Evolutionary conservation across 2,113 vertebrate species (phyloP), one percentile per base, ranked within the genome.

Genomic region (Elephas maximus): DNA sequence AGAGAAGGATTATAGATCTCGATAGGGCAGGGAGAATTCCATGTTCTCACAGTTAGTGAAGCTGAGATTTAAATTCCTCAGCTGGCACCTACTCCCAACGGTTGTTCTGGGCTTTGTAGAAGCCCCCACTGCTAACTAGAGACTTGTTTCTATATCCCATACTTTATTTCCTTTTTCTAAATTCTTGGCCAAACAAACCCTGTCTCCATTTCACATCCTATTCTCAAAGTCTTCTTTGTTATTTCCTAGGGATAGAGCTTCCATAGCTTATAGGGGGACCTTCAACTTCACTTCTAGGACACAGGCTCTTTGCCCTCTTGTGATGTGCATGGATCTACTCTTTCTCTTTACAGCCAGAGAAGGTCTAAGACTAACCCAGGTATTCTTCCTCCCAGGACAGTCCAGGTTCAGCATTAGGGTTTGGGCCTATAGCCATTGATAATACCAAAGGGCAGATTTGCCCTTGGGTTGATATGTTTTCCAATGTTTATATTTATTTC

Each of bases 201-300:
- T 60, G 11, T 65, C 69, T 91, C 44, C 1, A 33, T 62, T 4
- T 80, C 26, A 63, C 0, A 30, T 88, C 0, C 73, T 62, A n/a
- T 90, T 97, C 95, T 88, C 69, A 48, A 94, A 48, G 41, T 77
- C 76, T 17, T 6, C 24, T 71, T 77, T 18, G 30, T 77, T 93
- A 30, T 93, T 96, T 94, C 67, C 18, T 6, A 74, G 5, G 28
- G 51, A 45, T 63, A 14, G 45, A 51, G 0, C 12, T 84, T 93
- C 37, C 2, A 2, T 79, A 23, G 84, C 60, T 89, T 80, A 37
- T 1, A 63, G 28, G 90, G 24, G 21, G 28, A 71, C 0, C 24
- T 1, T 90, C 30, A 65, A 14, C 12, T 63, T 85, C 60, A n/a
- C 45, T 26, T 57, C 28, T 44, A 37, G 79, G 30, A 69, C 4